phyloP scores from a whole-genome alignment of 2,113 vertebrate genomes.

The Neogale vison region DNA sequence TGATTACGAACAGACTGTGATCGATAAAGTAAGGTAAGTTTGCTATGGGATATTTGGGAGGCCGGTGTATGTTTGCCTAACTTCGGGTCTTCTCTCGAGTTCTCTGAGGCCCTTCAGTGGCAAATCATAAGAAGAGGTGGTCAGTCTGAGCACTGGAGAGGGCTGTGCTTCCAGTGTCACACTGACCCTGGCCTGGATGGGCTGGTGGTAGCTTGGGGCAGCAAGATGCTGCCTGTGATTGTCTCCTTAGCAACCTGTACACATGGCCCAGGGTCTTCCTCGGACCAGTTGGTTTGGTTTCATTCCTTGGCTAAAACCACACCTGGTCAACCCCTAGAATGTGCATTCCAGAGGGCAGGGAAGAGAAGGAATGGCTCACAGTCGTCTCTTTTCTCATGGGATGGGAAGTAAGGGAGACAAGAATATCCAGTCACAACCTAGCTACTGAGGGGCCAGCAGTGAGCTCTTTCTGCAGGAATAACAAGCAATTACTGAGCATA shows the following conservation, averaged over 20 bases:
- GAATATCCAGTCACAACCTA: no score
- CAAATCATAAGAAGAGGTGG: not conserved
- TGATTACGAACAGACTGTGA: constrained; percentile 11
- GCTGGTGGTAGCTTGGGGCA: not conserved
- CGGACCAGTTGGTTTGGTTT: not conserved
- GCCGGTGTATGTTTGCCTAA: not conserved
- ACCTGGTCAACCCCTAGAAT: not conserved
- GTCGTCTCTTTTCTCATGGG: not conserved
- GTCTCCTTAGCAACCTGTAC: not conserved
- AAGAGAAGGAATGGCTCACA: not conserved
- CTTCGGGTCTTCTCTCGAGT: not conserved
- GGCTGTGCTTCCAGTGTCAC: not conserved
- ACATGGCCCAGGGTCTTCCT: not conserved
- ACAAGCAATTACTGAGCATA: not conserved
- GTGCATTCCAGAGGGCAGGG: not conserved
- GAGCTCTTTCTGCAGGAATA: not conserved
- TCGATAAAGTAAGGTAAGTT: constrained; percentile 79
- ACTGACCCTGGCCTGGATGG: not conserved
- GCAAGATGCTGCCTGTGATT: not conserved
- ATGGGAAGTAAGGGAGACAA: not conserved
- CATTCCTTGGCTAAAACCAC: not conserved
- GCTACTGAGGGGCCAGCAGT: not conserved
- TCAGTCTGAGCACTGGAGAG: not conserved
- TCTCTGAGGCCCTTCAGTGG: not conserved
- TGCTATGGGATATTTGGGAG: not conserved